Percentiles rank a stretch among this genome's conserved stretches.
phyloP scores from a whole-genome alignment of 2,797 vertebrate species.

The Alauda arvensis region DNA sequence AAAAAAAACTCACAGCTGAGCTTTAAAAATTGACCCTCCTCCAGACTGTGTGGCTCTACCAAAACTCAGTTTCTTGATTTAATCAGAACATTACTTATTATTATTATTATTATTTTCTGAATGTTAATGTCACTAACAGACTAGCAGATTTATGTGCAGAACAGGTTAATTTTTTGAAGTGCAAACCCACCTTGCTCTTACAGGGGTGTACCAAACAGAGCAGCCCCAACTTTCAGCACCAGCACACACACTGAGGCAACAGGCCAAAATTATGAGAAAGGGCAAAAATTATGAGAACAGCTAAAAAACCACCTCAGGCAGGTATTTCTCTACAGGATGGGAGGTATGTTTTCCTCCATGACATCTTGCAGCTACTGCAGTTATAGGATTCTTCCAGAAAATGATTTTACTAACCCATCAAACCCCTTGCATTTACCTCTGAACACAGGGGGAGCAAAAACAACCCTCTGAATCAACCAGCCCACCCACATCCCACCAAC shows the following conservation, averaged over 20 bases:
- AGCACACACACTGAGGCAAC: background rate
- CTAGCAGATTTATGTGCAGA: background rate
- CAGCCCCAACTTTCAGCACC: background rate
- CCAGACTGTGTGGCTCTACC: background rate
- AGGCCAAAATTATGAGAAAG: background rate
- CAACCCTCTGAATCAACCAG: background rate
- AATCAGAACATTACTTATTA: background rate
- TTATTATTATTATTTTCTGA: background rate
- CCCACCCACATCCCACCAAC: background rate
- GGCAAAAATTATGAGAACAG: background rate
- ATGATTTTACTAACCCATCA: background rate
- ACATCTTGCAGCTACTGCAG: background rate
- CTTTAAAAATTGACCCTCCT: background rate
- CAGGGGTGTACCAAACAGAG: accelerated
- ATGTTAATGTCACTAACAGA: background rate
- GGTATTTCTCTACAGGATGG: background rate
- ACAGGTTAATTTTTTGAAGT: background rate
- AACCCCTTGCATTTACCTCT: background rate
- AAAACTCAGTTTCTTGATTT: background rate
- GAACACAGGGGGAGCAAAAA: background rate
- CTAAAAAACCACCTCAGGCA: background rate
- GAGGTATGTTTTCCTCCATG: background rate
- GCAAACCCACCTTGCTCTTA: background rate
- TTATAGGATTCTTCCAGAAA: background rate
- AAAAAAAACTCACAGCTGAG: background rate